phyloP scores from a whole-genome alignment of 2,888 invertebrate species.

The Laothoe populi region DNA sequence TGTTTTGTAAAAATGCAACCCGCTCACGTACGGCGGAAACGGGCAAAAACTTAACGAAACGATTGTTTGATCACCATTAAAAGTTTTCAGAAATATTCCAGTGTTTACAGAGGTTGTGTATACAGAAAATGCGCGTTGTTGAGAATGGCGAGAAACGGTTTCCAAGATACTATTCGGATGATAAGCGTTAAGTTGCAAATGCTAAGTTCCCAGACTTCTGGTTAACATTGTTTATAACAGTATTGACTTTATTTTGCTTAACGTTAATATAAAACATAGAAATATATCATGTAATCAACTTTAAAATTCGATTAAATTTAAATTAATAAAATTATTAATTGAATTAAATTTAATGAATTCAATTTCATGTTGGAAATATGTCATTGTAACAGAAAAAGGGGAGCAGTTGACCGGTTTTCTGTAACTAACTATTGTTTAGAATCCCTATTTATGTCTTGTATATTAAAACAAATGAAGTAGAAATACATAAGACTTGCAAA shows the following conservation, averaged over 20 bases:
- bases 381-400: too few species aligned
- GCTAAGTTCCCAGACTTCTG: slow-evolving; percentile 12
- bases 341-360: too few species aligned
- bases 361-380: too few species aligned
- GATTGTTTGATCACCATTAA: slow-evolving; percentile 79
- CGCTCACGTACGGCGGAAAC: slow-evolving; percentile 43
- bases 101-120: slow-evolving; percentile 60
- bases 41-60: slow-evolving; percentile 61
- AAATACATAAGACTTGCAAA: too few species aligned
- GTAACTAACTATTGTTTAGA: too few species aligned
- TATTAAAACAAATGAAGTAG: too few species aligned
- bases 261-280: background rate
- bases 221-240: slow-evolving; percentile 15
- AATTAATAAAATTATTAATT: too few species aligned
- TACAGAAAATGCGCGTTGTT: slow-evolving; percentile 56
- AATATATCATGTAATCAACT: too few species aligned
- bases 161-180: slow-evolving; percentile 23
- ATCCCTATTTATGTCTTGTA: too few species aligned
- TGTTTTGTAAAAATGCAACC: slow-evolving; percentile 49
- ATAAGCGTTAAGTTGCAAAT: slow-evolving; percentile 17
- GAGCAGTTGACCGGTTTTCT: too few species aligned
- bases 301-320: too few species aligned
- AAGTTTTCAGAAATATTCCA: slow-evolving; percentile 71
- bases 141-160: slow-evolving; percentile 37
- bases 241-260: background rate